A percentile compares a stretch with the other conserved stretches of the same genome.
Conservation (phyloP, 1,140 invertebrate species). For the Drosophila melanogaster region DNA sequence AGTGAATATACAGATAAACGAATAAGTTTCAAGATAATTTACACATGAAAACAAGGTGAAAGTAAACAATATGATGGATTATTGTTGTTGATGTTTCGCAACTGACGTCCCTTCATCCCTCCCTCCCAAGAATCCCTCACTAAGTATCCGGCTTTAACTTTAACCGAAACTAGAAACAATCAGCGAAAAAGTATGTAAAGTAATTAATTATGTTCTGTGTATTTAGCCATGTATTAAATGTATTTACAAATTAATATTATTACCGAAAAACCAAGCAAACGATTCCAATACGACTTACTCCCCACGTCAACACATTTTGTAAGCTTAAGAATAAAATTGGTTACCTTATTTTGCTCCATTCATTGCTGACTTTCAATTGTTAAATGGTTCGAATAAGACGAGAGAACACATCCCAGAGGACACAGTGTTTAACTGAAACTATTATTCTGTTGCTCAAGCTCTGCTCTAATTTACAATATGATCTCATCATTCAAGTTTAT, state of each 20-base stretch:
- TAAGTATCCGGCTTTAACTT: slow-evolving; percentile 10
- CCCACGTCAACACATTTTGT: slow-evolving; percentile 27
- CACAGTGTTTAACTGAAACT: slow-evolving; percentile 40
- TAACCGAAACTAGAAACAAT: slow-evolving; percentile 41
- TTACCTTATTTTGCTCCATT: slow-evolving; percentile 54
- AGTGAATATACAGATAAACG: slow-evolving; percentile 32
- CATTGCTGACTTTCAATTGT: slow-evolving; percentile 70
- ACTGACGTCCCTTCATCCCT: slow-evolving; percentile 27
- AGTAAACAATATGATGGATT: slow-evolving; percentile 82
- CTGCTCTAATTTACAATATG: slow-evolving; percentile 78
- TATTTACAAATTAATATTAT: slow-evolving; percentile 32
- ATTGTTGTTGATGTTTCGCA: slow-evolving; percentile 73
- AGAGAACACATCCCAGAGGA: slow-evolving; percentile 19
- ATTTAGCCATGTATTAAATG: slow-evolving; percentile 35
- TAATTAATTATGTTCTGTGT: slow-evolving; percentile 36
- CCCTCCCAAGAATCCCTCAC: neutral
- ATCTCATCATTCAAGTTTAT: slow-evolving; percentile 85
- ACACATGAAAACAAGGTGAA: slow-evolving; percentile 74
- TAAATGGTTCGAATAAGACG: slow-evolving; percentile 21
- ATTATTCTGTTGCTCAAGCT: slow-evolving; percentile 60
- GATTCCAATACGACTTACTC: slow-evolving; percentile 22
- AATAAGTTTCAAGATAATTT: slow-evolving; percentile 57
- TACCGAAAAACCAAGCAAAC: slow-evolving; percentile 16
- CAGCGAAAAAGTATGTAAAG: slow-evolving; percentile 36
- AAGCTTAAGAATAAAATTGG: slow-evolving; percentile 38